Evolutionary conservation across 2,113 vertebrate species (phyloP).

Genomic region (Alosa alosa): DNA sequence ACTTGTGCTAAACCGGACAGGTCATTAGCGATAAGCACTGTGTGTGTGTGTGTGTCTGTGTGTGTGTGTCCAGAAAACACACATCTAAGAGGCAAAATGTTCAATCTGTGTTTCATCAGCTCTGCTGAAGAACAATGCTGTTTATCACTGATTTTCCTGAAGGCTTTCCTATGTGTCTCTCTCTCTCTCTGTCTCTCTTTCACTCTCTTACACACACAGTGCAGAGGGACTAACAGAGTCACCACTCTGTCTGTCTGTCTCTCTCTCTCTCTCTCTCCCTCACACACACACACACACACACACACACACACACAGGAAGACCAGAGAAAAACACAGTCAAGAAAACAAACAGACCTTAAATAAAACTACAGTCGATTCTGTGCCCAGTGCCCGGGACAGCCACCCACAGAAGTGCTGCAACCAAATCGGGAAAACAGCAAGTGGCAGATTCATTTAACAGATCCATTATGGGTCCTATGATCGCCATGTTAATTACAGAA

Average conservation of each 20-base stretch:
- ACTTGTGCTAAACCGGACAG: background rate
- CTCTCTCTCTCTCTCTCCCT: too few species aligned
- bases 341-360: background rate
- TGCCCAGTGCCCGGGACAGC: background rate
- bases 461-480: constrained; percentile 52
- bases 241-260: too few species aligned
- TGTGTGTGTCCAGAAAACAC: constrained; percentile 45
- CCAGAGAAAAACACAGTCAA: background rate
- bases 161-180: constrained; percentile 52
- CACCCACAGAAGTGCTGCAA: background rate
- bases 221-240: too few species aligned
- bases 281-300: background rate
- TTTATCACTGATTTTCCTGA: constrained; percentile 68
- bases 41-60: constrained; percentile 2
- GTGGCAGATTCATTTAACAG: constrained; percentile 62
- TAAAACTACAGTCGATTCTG: background rate
- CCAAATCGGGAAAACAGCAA: background rate
- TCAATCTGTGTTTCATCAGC: constrained; percentile 53
- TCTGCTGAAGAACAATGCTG: constrained; percentile 61
- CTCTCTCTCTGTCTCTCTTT: too few species aligned
- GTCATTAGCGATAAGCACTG: constrained; percentile 5
- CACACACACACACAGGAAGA: background rate
- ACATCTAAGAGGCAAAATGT: constrained; percentile 49
- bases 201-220: background rate
- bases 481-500: constrained; percentile 59